These are phyloP conservation scores for Orbicella faveolata DNA, from an alignment of 64 coral and sea anemone species.

Conservation along the genomic window DNA sequence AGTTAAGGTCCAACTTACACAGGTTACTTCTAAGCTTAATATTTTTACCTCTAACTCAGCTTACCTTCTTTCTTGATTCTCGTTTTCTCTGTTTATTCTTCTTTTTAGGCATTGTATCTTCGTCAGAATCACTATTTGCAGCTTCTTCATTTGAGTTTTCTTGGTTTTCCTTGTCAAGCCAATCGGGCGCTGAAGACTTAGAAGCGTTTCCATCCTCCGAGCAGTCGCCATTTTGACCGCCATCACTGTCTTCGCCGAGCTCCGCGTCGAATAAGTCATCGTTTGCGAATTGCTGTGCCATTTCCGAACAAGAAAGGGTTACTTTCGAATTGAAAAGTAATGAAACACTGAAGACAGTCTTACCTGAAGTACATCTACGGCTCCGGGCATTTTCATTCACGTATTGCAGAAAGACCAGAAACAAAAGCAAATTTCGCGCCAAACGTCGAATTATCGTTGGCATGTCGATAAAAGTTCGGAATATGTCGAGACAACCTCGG, in stretches of 20 bases:
- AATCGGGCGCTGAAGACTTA: not conserved
- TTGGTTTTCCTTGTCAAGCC: conserved; percentile 2
- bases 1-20: too few species aligned
- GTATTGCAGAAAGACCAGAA: not conserved
- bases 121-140: conserved; percentile 32
- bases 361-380: conserved; percentile 38
- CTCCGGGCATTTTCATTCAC: conserved; percentile 6
- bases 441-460: not conserved
- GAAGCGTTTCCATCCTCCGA: conserved; percentile 18
- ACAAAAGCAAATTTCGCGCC: conserved; percentile 61
- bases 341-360: not conserved
- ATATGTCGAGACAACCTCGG: not conserved
- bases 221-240: conserved; percentile 27
- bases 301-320: not conserved
- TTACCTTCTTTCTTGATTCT: conserved; percentile 43
- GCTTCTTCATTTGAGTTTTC: conserved; percentile 10
- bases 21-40: too few species aligned
- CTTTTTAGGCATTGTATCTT: conserved; percentile 17
- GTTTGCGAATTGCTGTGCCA: conserved; percentile 44
- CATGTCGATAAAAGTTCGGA: not conserved
- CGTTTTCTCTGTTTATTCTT: conserved; percentile 33
- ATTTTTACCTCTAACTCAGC: not conserved
- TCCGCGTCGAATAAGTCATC: conserved; percentile 85
- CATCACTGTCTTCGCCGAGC: conserved; percentile 46
- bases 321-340: not conserved